Evolutionary conservation across 2,113 vertebrate species (phyloP).

Genomic region (Thermophis baileyi): DNA sequence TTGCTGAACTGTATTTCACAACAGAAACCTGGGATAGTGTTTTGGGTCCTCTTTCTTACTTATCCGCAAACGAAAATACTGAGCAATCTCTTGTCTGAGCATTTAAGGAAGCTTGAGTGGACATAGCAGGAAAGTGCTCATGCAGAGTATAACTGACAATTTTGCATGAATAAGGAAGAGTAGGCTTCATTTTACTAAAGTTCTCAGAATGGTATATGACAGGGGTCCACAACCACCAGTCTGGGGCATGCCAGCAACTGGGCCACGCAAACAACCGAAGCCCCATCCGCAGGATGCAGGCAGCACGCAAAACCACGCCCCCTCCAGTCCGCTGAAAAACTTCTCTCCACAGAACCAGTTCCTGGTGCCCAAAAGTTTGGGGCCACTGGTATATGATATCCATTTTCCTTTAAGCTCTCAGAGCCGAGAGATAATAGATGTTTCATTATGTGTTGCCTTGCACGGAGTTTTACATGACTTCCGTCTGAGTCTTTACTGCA

Average conservation of each 20-base stretch:
- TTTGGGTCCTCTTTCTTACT: conserved; percentile 49
- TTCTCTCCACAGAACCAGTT: too few species aligned
- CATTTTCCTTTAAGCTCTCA: background rate
- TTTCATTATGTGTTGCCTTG: too few species aligned
- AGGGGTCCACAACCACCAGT: too few species aligned
- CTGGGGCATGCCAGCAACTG: too few species aligned
- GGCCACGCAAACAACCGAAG: too few species aligned
- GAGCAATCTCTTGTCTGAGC: conserved; percentile 2
- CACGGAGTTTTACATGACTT: too few species aligned
- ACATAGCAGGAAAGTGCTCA: background rate
- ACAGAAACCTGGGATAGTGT: background rate
- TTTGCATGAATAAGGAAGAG: background rate
- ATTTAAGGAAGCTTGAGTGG: conserved; percentile 14
- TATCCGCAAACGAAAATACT: conserved; percentile 47
- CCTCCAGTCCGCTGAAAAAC: too few species aligned
- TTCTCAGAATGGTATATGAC: background rate
- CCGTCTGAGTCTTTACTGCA: background rate
- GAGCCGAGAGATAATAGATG: background rate
- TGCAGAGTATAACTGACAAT: background rate
- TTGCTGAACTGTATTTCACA: conserved; percentile 16
- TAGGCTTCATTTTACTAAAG: background rate
- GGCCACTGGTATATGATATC: background rate
- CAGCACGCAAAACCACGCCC: too few species aligned
- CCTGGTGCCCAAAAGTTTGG: too few species aligned
- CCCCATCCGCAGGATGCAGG: too few species aligned